Evolutionary conservation across 2,888 invertebrate species (phyloP), one percentile per base, ranked within the genome.

Genomic region (Sesia apiformis): DNA sequence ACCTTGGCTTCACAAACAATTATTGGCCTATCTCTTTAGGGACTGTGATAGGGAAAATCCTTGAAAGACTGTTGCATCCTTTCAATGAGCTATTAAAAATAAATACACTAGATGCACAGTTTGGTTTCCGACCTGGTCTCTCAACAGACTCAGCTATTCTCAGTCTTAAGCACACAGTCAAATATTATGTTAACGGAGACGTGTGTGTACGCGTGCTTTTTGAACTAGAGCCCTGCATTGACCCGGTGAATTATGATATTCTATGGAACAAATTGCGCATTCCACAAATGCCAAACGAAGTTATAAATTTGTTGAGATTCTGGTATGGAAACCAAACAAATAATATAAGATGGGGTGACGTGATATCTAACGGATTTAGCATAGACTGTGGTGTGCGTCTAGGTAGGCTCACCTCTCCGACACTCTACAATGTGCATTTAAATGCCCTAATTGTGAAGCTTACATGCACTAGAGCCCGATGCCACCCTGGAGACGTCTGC

Each of bases 321-420:
- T 60, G 58, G 58, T 60, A 59, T 49, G 52, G 41, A 7, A 53
- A 55, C 40, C 58, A 59, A 53, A 54, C 52, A 4, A 58, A 60
- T 42, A n/a, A n/a, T n/a, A n/a, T n/a, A 7, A 56, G 50, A 46
- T 58, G 58, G 57, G 56, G 54, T 6, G 56, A 56, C 54, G n/a
- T 54, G 39, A 51, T 51, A 0, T 61, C 62, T 55, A 58, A 49
- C 39, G 56, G 50, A 4, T 60, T 55, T 52, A 59, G 42, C 40
- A 52, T 63, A 56, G 58, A 60, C 7, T 60, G 63, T 56, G 60
- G 60, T 3, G 60, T 63, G 3, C 56, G 62, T 39, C 61, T n/a
- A n/a, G n/a, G n/a, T n/a, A 60, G 61, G 49, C 49, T 63, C 5
- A 59, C 58, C 4, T 63, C 62, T 53, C 59, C 60, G 40, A 57